These are phyloP conservation scores for Acrocera orbiculus DNA, from an alignment of 2,888 invertebrate genomes.

Conservation along the genomic window DNA sequence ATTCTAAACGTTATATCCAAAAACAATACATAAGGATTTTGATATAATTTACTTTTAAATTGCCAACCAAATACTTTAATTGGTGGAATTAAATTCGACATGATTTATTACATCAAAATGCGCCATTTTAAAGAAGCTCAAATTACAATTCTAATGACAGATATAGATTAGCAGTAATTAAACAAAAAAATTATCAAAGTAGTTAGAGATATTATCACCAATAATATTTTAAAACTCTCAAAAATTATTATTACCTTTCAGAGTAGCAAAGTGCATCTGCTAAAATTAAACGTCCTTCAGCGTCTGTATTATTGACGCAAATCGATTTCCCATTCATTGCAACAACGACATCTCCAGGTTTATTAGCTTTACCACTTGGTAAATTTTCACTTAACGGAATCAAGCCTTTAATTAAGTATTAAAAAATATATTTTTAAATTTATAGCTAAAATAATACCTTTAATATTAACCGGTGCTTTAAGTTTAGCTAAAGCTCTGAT, in stretches of 20 bases:
- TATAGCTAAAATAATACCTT: conserved; percentile 28
- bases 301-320: conserved; percentile 53
- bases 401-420: conserved; percentile 22
- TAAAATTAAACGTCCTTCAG: conserved; percentile 53
- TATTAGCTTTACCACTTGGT: conserved; percentile 53
- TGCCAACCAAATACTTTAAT: too few species aligned
- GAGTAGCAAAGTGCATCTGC: conserved; percentile 62
- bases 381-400: conserved; percentile 62
- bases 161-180: too few species aligned
- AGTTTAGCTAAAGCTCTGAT: conserved; percentile 48
- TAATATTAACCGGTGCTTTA: conserved; percentile 47
- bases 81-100: too few species aligned
- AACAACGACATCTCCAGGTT: conserved; percentile 56
- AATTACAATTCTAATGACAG: neutral
- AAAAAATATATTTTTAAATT: neutral
- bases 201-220: too few species aligned
- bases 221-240: neutral
- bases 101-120: too few species aligned
- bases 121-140: too few species aligned
- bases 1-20: too few species aligned
- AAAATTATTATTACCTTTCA: conserved; percentile 20
- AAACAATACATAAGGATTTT: too few species aligned
- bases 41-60: too few species aligned
- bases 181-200: too few species aligned
- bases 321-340: conserved; percentile 57